A percentile compares a stretch with the other conserved stretches of the same genome.
phyloP scores from a whole-genome alignment of 1,140 invertebrate species.

The Drosophila baimaii region DNA sequence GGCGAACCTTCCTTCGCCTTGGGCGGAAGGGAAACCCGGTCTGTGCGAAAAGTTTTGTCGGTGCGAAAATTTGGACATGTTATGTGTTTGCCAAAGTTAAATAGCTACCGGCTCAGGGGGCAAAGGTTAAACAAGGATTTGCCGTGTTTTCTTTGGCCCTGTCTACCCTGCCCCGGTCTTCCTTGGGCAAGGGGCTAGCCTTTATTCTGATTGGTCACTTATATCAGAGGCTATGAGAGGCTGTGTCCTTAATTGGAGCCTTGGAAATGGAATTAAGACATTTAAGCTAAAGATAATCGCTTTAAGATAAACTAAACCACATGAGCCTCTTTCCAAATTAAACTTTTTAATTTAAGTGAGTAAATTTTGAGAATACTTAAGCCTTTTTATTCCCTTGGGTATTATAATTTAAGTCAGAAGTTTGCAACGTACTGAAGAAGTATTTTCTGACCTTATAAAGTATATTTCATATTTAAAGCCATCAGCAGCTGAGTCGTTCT shows the following conservation, averaged over 20 bases:
- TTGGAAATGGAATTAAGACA: neutral
- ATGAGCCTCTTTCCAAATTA: too few relatives aligned
- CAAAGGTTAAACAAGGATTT: constrained; percentile 83
- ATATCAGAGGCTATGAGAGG: neutral
- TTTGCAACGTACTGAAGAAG: too few relatives aligned
- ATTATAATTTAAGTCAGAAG: too few relatives aligned
- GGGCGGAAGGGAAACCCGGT: constrained; percentile 15
- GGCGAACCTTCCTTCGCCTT: constrained; percentile 24
- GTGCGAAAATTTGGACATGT: constrained; percentile 81
- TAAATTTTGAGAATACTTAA: too few relatives aligned
- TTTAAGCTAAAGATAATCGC: neutral
- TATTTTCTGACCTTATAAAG: too few relatives aligned
- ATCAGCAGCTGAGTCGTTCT: too few relatives aligned
- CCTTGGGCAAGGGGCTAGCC: neutral
- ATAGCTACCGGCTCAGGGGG: constrained; percentile 72
- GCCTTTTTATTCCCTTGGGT: too few relatives aligned
- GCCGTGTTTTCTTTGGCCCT: constrained; percentile 63
- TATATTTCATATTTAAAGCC: too few relatives aligned
- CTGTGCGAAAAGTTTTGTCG: constrained; percentile 73
- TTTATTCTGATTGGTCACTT: constrained; percentile 30
- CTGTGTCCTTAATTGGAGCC: neutral
- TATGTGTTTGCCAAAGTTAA: constrained; percentile 82
- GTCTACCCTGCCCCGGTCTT: constrained; percentile 7
- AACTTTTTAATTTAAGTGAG: too few relatives aligned
- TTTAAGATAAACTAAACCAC: neutral